Conservation (phyloP, 2,888 invertebrate species). For the Coenonympha arcania region DNA sequence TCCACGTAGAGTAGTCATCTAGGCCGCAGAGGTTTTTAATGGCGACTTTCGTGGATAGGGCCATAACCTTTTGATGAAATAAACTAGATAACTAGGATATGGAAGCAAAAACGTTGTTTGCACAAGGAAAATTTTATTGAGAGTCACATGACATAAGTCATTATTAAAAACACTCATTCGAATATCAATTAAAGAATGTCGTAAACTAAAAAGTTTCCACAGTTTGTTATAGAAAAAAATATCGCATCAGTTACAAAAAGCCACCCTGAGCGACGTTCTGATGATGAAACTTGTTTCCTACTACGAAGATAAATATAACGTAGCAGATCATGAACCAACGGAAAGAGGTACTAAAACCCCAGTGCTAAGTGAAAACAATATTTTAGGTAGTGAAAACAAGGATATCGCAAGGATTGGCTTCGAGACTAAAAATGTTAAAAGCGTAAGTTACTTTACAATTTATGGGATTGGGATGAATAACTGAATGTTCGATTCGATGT, state of each 20-base stretch:
- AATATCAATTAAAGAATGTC: too few relatives aligned
- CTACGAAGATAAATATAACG: conserved; percentile 53
- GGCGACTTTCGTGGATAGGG: too few relatives aligned
- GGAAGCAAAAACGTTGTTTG: too few relatives aligned
- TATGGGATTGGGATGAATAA: background rate
- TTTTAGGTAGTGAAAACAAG: conserved; percentile 4
- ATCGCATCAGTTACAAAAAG: conserved; percentile 31
- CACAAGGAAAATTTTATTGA: too few relatives aligned
- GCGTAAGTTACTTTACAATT: conserved; percentile 1
- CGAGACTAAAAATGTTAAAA: background rate
- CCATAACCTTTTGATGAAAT: too few relatives aligned
- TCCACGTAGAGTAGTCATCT: too few relatives aligned
- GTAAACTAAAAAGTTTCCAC: too few relatives aligned
- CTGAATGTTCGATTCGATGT: background rate
- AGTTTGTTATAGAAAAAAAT: conserved; percentile 12
- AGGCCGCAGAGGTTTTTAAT: too few relatives aligned
- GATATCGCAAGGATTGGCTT: conserved; percentile 4
- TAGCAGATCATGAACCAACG: conserved; percentile 30
- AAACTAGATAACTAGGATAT: too few relatives aligned
- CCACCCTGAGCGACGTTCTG: conserved; percentile 39
- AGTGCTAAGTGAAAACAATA: conserved; percentile 8
- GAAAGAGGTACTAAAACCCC: conserved; percentile 16
- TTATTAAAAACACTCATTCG: too few relatives aligned
- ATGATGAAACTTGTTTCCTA: conserved; percentile 59
- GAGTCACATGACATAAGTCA: too few relatives aligned